These are phyloP conservation scores for Myotis lucifugus DNA, from an alignment of 2,113 vertebrate species.

Conservation along the genomic window DNA sequence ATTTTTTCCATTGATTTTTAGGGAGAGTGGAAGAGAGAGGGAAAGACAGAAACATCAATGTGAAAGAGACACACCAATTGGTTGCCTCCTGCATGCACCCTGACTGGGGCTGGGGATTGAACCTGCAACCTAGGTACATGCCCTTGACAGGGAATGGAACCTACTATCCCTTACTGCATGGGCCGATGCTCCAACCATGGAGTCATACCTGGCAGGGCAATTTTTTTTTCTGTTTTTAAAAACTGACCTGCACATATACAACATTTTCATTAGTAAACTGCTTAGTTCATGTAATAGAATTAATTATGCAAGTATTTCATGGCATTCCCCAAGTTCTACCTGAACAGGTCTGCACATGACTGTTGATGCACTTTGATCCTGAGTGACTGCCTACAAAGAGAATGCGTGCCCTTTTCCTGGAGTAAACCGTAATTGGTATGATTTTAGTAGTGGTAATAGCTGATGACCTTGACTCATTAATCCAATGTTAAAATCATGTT, in stretches of 20 bases:
- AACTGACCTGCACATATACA: conserved; percentile 12
- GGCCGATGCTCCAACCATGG: too few species aligned
- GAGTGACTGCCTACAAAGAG: background rate
- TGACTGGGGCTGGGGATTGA: too few species aligned
- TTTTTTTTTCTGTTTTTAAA: background rate
- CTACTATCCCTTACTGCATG: too few species aligned
- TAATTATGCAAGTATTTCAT: background rate
- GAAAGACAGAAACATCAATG: too few species aligned
- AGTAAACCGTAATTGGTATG: conserved; percentile 13
- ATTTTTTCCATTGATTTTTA: too few species aligned
- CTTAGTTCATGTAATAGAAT: background rate
- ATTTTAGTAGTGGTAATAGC: conserved; percentile 20
- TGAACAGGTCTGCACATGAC: background rate
- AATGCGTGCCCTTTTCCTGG: conserved; percentile 11
- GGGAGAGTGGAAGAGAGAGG: too few species aligned
- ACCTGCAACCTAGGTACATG: too few species aligned
- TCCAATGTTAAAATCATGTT: conserved; percentile 47
- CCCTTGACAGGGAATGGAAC: too few species aligned
- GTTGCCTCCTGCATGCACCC: too few species aligned
- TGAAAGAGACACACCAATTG: too few species aligned
- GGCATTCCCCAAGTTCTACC: background rate
- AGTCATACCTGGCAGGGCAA: too few species aligned
- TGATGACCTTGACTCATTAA: background rate
- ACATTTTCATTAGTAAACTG: conserved; percentile 53
- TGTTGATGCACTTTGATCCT: background rate